Percentiles rank a stretch among this genome's conserved stretches.
Conservation (phyloP, 92 coral and sea anemone genomes). For the Plumapathes pennacea region DNA sequence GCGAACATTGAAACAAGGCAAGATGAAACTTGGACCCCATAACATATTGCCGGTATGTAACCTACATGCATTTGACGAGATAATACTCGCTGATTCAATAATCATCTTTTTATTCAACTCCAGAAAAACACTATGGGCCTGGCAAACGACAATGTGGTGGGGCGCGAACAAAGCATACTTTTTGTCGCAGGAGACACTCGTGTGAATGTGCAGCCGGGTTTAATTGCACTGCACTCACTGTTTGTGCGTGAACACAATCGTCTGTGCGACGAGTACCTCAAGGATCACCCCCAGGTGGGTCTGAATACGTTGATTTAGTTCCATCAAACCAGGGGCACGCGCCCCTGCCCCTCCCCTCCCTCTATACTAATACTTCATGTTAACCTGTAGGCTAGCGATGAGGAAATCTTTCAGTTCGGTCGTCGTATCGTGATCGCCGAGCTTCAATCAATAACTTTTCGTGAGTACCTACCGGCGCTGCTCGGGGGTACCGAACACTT, state of each 20-base stretch:
- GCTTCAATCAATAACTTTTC: conserved; percentile 80
- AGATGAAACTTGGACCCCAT: conserved; percentile 66
- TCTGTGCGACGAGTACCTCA: conserved; percentile 65
- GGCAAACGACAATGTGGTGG: conserved; percentile 72
- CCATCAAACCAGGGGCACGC: too few relatives aligned
- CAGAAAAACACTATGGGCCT: conserved; percentile 66
- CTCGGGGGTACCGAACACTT: conserved; percentile 63
- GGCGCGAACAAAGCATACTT: conserved; percentile 58
- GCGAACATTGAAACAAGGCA: conserved; percentile 64
- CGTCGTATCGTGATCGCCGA: conserved; percentile 76
- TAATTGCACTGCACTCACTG: conserved; percentile 66
- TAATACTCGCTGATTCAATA: neutral
- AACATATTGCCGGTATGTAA: conserved; percentile 70
- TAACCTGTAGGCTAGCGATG: conserved; percentile 64
- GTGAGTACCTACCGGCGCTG: conserved; percentile 76
- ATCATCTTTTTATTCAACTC: neutral
- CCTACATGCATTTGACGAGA: neutral
- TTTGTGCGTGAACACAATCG: conserved; percentile 83
- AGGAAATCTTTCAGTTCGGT: conserved; percentile 72
- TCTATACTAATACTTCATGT: neutral
- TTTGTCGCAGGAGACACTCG: conserved; percentile 75
- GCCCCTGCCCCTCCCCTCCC: neutral
- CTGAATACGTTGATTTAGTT: too few relatives aligned
- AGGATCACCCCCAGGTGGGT: conserved; percentile 45
- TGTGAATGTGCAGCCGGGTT: conserved; percentile 84